Base-by-base conservation (phyloP, 2,797 vertebrate species). In the Hirundo rustica region DNA sequence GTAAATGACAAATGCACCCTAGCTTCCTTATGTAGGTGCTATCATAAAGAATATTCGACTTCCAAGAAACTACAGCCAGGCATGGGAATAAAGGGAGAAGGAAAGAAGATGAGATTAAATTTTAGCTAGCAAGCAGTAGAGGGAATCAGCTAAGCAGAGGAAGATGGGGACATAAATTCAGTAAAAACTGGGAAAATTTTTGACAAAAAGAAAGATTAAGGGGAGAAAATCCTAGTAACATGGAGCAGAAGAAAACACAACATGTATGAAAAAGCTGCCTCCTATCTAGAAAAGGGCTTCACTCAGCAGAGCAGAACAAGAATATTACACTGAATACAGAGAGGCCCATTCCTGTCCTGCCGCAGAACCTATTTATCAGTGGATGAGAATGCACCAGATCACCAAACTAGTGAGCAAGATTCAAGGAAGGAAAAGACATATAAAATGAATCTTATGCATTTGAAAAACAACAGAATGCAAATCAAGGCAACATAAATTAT, bases 401-500 rank as follows among this genome's bases (percentile, higher is more conserved):
- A 95, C 55, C 40, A 57, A 67, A 53, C 34, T 80, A 71, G 62
- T n/a, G 51, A 89, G 73, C 21, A 61, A 72, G 36, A 68, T 38
- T 17, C 50, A 53, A 51, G 58, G n/a, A 93, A 78, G 54, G 42
- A 55, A 92, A 89, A 82, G 29, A 9, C 48, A 55, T 83, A 68
- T 67, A 91, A 85, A 96, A 89, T 55, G 58, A 60, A 77, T 54
- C 0, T 1, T 40, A 80, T 4, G 51, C 10, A 4, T 88, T 74
- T 94, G 72, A 96, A 93, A 93, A 96, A 84, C 85, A 92, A 76
- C 70, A 78, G 89, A 94, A 95, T 94, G 82, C 85, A 96, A 93
- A 95, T 88, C 40, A 74, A 90, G 76, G 75, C 79, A 90, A 89
- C 44, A 76, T 91, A 93, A 92, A 94, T 89, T 89, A 81, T 58